Evolutionary conservation across 2,888 invertebrate species (phyloP).

Genomic region (Agonopterix arenella): DNA sequence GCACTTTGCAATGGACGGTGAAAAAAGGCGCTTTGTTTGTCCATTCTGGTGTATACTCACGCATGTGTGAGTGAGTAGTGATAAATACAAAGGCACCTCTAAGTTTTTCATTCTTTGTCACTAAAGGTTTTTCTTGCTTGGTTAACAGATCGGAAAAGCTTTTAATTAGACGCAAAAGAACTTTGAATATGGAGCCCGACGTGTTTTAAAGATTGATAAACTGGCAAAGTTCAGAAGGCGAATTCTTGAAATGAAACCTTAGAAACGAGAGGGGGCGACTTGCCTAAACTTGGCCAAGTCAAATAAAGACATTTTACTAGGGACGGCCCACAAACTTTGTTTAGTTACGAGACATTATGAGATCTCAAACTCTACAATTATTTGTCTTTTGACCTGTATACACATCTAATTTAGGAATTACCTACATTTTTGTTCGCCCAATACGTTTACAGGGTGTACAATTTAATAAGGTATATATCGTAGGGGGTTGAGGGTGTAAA

Average conservation of each 20-base stretch:
- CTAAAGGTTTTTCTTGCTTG: no score
- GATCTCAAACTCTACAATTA: conserved; percentile 21
- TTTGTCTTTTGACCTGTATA: conserved; percentile 19
- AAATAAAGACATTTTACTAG: conserved; percentile 37
- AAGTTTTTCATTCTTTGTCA: no score
- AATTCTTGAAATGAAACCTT: conserved; percentile 37
- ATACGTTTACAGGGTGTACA: no score
- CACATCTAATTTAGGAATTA: background rate
- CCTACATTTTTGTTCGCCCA: no score
- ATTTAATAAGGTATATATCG: no score
- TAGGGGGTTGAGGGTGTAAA: no score
- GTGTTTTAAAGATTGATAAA: conserved; percentile 36
- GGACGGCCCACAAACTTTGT: conserved; percentile 25
- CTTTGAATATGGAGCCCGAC: conserved; percentile 13
- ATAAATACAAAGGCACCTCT: no score
- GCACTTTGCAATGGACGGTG: no score
- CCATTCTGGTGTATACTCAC: no score
- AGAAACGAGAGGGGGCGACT: conserved; percentile 22
- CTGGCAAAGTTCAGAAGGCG: conserved; percentile 26
- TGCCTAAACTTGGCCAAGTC: conserved; percentile 26
- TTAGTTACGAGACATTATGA: conserved; percentile 12
- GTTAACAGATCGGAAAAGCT: no score
- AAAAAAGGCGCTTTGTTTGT: no score
- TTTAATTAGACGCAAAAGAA: background rate
- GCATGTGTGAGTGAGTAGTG: no score